Conservation (phyloP, 2,888 invertebrate species). For the Yponomeuta sedellus region DNA sequence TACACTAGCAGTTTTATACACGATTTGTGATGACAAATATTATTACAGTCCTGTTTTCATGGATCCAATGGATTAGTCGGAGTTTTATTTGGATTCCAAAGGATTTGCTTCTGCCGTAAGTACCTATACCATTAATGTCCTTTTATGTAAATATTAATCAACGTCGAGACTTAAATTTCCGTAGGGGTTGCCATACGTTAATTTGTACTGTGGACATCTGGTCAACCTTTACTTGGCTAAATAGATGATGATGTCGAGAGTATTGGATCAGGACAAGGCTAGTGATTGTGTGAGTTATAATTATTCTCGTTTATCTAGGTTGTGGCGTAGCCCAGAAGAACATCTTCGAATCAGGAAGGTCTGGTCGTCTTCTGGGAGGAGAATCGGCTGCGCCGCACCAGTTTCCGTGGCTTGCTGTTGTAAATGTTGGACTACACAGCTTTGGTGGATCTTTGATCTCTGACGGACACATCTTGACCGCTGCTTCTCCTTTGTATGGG, state of each 20-base stretch:
- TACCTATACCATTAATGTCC: constrained; percentile 14
- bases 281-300: too few relatives aligned
- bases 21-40: neutral
- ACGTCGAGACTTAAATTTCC: too few relatives aligned
- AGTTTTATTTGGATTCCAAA: constrained; percentile 31
- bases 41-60: constrained; percentile 17
- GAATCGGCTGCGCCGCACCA: constrained; percentile 65
- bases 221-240: too few relatives aligned
- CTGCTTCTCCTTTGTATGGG: constrained; percentile 70
- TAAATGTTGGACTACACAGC: constrained; percentile 44
- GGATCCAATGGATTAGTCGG: constrained; percentile 20
- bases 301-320: constrained; percentile 23
- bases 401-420: constrained; percentile 74
- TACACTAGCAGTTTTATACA: neutral
- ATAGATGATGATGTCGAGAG: too few relatives aligned
- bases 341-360: constrained; percentile 21
- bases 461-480: constrained; percentile 74
- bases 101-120: constrained; percentile 39
- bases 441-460: constrained; percentile 73
- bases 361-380: constrained; percentile 58
- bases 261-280: too few relatives aligned
- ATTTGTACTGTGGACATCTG: too few relatives aligned
- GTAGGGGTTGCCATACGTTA: too few relatives aligned
- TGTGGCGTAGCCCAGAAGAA: constrained; percentile 28
- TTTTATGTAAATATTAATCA: too few relatives aligned